Percentiles rank a stretch among this genome's conserved stretches.
Evolutionary conservation across 2,113 vertebrate species (phyloP).

Genomic region (Eulemur rufifrons): DNA sequence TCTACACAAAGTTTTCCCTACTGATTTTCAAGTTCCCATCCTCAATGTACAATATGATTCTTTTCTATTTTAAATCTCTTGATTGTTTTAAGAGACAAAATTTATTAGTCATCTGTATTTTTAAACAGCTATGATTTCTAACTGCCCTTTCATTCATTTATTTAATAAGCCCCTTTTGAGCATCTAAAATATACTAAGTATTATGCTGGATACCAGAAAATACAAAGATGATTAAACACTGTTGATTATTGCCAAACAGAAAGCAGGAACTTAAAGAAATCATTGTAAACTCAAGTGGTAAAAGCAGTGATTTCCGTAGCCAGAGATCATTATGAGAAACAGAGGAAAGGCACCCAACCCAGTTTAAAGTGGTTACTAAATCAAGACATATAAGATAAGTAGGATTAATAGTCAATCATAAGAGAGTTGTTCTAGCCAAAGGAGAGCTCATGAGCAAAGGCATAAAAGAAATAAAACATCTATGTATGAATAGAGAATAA

Average conservation of each 20-base stretch:
- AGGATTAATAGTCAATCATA: background rate
- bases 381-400: background rate
- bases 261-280: background rate
- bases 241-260: background rate
- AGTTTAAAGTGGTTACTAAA: background rate
- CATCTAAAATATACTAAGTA: background rate
- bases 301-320: background rate
- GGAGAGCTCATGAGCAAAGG: background rate
- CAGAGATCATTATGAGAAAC: background rate
- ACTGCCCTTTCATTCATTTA: background rate
- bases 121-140: background rate
- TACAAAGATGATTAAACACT: background rate
- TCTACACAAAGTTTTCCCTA: background rate
- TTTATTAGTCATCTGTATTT: background rate
- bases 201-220: background rate
- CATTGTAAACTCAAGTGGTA: background rate
- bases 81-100: background rate
- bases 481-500: background rate
- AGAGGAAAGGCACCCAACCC: background rate
- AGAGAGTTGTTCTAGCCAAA: background rate
- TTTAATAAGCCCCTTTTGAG: background rate
- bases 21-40: background rate
- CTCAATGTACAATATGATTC: background rate
- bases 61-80: slow-evolving; percentile 29
- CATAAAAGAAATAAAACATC: background rate